Evolutionary conservation across 2,113 vertebrate species (phyloP).

Genomic region (Canis aureus): DNA sequence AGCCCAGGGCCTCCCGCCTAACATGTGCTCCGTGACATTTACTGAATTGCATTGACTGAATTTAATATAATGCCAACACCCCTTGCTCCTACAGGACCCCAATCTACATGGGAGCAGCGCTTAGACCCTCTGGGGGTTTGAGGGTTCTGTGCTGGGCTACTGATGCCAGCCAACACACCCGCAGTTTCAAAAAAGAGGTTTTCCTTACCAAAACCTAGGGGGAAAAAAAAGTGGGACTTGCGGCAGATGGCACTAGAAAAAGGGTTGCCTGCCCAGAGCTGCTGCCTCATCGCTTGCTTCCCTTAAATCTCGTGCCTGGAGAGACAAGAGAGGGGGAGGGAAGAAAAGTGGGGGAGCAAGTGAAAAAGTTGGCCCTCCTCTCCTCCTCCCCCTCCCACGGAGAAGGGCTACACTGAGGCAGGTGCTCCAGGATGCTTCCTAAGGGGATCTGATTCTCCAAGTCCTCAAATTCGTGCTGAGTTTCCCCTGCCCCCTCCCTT

Average conservation of each 20-base stretch:
- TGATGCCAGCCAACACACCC: background rate
- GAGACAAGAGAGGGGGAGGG: background rate
- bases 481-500: background rate
- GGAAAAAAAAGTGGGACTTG: background rate
- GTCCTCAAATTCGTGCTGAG: background rate
- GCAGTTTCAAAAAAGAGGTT: background rate
- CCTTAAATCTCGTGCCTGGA: background rate
- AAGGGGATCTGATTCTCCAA: background rate
- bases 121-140: background rate
- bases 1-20: background rate
- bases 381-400: background rate
- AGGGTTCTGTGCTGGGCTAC: background rate
- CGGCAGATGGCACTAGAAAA: background rate
- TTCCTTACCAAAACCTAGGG: background rate
- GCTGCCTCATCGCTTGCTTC: background rate
- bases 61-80: slow-evolving; percentile 47
- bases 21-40: background rate
- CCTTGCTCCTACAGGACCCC: background rate
- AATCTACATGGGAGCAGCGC: background rate
- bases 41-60: background rate
- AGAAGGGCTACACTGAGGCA: background rate
- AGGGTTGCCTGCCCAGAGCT: background rate
- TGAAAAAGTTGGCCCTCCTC: background rate
- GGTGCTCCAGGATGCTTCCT: background rate
- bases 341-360: background rate